A percentile compares a stretch with the other conserved stretches of the same genome.
Evolutionary conservation across 2,113 vertebrate genomes (phyloP).

Genomic region (Geothlypis trichas): DNA sequence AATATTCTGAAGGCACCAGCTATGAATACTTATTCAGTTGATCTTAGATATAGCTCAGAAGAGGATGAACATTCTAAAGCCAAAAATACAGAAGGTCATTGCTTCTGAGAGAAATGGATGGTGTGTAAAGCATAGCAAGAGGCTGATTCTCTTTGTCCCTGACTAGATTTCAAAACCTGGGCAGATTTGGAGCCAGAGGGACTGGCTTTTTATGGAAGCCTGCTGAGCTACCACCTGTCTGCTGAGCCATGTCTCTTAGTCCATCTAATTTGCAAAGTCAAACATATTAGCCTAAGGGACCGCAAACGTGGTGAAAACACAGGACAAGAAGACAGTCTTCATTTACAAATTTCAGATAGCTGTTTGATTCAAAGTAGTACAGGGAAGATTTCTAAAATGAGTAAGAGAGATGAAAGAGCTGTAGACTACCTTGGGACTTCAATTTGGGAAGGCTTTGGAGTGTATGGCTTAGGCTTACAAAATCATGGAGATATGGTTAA

Average conservation of each 20-base stretch:
- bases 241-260: not conserved
- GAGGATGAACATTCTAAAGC: not conserved
- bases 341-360: not conserved
- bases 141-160: not conserved
- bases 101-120: not conserved
- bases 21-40: not conserved
- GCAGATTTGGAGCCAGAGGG: not conserved
- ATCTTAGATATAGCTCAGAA: not conserved
- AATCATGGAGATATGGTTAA: not conserved
- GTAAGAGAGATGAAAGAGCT: not conserved
- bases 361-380: not conserved
- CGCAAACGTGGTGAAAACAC: not conserved
- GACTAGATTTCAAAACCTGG: not conserved
- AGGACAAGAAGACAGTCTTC: not conserved
- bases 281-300: not conserved
- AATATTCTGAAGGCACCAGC: not conserved
- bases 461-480: not conserved
- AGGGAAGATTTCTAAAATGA: not conserved
- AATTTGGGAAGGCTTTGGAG: not conserved
- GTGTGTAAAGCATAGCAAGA: not conserved
- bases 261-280: not conserved
- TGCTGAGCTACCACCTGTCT: not conserved
- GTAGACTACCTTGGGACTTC: not conserved
- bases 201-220: not conserved
- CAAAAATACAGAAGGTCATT: not conserved